These are phyloP conservation scores for Lacanobia oleracea DNA, from an alignment of 2,888 invertebrate genomes.

Conservation along the genomic window DNA sequence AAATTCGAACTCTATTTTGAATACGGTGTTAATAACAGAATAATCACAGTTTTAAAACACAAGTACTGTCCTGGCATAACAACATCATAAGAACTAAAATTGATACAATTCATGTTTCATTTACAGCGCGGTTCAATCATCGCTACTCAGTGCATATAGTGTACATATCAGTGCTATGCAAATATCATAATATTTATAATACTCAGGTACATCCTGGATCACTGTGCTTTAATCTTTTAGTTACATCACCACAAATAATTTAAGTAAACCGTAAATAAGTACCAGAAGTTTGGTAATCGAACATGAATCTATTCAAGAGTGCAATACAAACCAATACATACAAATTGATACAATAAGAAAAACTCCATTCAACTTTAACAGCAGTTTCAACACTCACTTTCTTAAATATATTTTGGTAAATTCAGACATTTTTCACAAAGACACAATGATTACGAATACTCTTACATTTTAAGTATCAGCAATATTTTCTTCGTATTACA, in stretches of 20 bases:
- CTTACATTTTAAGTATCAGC: conserved; percentile 55
- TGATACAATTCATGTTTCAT: conserved; percentile 3
- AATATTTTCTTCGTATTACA: conserved; percentile 48
- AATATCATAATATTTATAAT: conserved; percentile 47
- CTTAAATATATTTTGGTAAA: conserved; percentile 65
- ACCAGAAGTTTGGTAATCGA: conserved; percentile 36
- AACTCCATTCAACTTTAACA: conserved; percentile 54
- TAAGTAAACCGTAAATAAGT: conserved; percentile 61
- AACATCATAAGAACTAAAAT: conserved; percentile 16
- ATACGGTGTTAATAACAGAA: background rate
- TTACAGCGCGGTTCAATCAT: background rate
- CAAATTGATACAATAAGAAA: conserved; percentile 49
- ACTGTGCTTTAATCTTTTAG: conserved; percentile 29
- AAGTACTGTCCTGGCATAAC: conserved; percentile 6
- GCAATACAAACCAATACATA: conserved; percentile 39
- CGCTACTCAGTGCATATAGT: conserved; percentile 35
- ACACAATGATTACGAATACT: conserved; percentile 67
- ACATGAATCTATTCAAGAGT: conserved; percentile 20
- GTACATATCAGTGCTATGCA: conserved; percentile 23
- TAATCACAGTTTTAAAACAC: conserved; percentile 11
- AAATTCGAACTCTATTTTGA: conserved; percentile 15
- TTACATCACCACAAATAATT: conserved; percentile 39
- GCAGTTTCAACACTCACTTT: conserved; percentile 56
- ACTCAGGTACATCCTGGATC: conserved; percentile 51
- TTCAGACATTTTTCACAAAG: conserved; percentile 69